Evolutionary conservation across 2,888 invertebrate species (phyloP), one percentile per base, ranked within the genome.

Genomic region (Eulithis testata): DNA sequence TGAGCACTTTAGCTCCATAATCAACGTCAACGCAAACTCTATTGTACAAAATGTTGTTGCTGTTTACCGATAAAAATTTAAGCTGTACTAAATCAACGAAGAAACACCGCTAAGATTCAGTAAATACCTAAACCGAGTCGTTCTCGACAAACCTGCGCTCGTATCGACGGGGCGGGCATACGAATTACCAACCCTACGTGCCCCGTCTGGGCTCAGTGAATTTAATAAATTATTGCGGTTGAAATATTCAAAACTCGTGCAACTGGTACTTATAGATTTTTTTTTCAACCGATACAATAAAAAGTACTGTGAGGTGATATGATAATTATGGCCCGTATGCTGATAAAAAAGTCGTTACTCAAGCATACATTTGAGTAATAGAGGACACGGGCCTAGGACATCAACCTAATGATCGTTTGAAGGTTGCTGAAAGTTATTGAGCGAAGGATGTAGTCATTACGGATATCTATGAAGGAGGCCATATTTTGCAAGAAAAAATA

Each of bases 141-240:
- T 60, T 67, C 63, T 53, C 63, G 63, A 63, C 67, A 67, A 67
- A 71, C 71, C 71, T 66, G 62, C 55, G 66, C 70, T 66, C 66
- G 67, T 64, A 66, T 68, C 62, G 69, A 72, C 72, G 70, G 70
- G 71, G 70, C 68, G 68, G 69, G 73, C 72, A 73, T 73, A 73
- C 72, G 65, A 73, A 73, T 73, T 68, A 72, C 65, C 66, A 66
- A 53, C 69, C 64, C 72, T 73, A 73, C 73, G 72, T 73, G 73
- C 70, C 66, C 49, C 65, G 72, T 70, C 70, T 71, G 70, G 68
- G 64, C 69, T 64, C 67, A 71, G 66, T 68, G 72, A 73, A 72
- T 72, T 72, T 72, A 70, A 73, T 73, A 73, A 73, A 73, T 70
- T 72, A 72, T 73, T 68, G 70, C 65, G 72, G 70, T 72, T 69